Conservation (phyloP, 2,888 invertebrate species). For the Nebria brevicollis region DNA sequence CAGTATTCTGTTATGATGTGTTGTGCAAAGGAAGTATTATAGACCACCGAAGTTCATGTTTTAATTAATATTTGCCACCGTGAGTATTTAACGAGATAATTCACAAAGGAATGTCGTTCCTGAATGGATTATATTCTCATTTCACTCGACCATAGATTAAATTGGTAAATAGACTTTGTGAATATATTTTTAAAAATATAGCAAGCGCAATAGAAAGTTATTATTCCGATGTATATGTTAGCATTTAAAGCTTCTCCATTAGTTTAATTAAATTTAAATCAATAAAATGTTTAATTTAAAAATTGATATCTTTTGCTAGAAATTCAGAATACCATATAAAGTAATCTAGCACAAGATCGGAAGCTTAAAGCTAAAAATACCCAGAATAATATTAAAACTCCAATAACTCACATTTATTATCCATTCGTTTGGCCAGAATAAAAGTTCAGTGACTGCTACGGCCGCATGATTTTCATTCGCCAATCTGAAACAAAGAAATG, state of each 20-base stretch:
- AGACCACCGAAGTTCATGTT: not conserved
- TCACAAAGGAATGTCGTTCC: not conserved
- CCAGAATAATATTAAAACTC: not conserved
- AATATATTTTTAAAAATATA: not conserved
- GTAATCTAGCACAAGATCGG: not conserved
- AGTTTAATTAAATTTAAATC: too few species aligned
- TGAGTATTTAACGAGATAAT: not conserved
- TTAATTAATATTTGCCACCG: not conserved
- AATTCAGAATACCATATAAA: not conserved
- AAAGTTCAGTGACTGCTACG: not conserved
- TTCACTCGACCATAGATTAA: not conserved
- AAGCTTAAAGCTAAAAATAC: not conserved
- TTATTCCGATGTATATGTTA: too few species aligned
- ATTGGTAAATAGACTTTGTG: not conserved
- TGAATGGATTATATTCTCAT: not conserved
- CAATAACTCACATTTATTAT: conserved; percentile 1
- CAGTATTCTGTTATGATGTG: not conserved
- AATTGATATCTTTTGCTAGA: not conserved
- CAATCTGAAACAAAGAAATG: not conserved
- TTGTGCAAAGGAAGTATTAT: not conserved
- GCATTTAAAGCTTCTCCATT: too few species aligned
- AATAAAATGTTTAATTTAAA: not conserved
- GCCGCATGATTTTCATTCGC: not conserved
- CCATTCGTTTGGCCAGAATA: not conserved
- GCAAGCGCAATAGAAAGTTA: too few species aligned